phyloP scores from a whole-genome alignment of 2,888 invertebrate species.

The Ectropis crepuscularia region DNA sequence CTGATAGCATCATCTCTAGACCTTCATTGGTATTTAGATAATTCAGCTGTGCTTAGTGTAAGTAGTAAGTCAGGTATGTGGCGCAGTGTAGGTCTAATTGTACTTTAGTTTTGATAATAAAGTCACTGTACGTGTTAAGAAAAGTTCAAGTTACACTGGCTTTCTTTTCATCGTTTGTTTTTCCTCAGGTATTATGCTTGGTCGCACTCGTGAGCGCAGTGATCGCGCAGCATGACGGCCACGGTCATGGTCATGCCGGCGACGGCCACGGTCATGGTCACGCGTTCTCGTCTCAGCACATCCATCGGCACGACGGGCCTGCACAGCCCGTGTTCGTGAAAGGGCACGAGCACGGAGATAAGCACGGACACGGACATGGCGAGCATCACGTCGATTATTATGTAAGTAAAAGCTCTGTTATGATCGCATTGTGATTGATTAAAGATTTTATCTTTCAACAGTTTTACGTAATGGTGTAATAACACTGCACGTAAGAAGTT shows the following conservation, averaged over 20 bases:
- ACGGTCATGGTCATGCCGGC: slow-evolving; percentile 53
- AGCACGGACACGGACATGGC: slow-evolving; percentile 34
- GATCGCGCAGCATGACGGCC: slow-evolving; percentile 56
- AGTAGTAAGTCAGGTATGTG: too few relatives aligned
- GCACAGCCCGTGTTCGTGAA: slow-evolving; percentile 50
- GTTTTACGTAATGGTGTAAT: too few relatives aligned
- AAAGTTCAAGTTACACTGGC: background rate
- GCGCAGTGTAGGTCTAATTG: too few relatives aligned
- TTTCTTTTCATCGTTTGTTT: slow-evolving; percentile 2
- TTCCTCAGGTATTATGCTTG: slow-evolving; percentile 54
- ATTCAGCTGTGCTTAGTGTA: too few relatives aligned
- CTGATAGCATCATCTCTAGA: too few relatives aligned
- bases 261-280: slow-evolving; percentile 55
- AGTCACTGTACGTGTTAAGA: background rate
- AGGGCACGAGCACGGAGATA: slow-evolving; percentile 62
- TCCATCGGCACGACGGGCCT: slow-evolving; percentile 50
- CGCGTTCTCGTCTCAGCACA: slow-evolving; percentile 53
- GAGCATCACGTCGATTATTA: slow-evolving; percentile 44
- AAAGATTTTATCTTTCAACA: too few relatives aligned
- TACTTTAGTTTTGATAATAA: background rate
- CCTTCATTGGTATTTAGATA: too few relatives aligned
- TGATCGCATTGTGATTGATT: too few relatives aligned
- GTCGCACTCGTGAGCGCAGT: slow-evolving; percentile 54
- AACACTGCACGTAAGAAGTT: too few relatives aligned
- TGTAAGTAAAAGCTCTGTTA: slow-evolving; percentile 32